Base-by-base conservation (phyloP, 2,888 invertebrate species). In the Polia nebulosa region DNA sequence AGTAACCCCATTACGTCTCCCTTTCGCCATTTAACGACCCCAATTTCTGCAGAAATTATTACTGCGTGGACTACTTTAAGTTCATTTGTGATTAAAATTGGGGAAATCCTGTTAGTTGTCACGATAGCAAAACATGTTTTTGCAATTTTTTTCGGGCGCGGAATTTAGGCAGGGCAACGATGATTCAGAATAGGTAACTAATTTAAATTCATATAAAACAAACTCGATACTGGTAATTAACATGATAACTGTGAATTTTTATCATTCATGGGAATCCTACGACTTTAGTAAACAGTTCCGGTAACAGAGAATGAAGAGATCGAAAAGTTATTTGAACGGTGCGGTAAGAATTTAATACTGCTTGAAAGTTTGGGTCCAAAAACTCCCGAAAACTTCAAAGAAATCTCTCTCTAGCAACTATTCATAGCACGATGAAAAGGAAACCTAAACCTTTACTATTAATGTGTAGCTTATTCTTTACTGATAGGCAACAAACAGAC, bases 91-190 rank as follows among this genome's bases (percentile, higher is more conserved):
- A 55, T 51, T 22, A 47, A 59, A 74, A 52, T 27, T 52, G 22
- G 67, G 70, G 60, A 79, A 73, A 62, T 56, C 70, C 80, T 58
- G 36, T 60, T 52, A 59, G 51, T 34, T 56, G 78, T 45, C 57
- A 34, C 53, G 49, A 62, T 45, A 58, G 20, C 25, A n/a, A 41
- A 75, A 58, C 15, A 53, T 51, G 22, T 36, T 51, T 11, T 32
- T 52, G 44, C 41, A 20, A 53, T n/a, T 34, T 39, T 44, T 41
- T 55, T 44, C 22, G 47, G 58, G 65, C n/a, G 60, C 13, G 63
- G 41, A 15, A 20, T 47, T 56, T 49, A 64, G 63, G 67, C 47
- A 41, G 57, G 72, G 53, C 60, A 34, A 3, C 22, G 20, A 55
- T 79, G 64, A 79, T 51, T 79, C 70, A 77, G 47, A 20, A 15